These are phyloP conservation scores for Hemicentrotus pulcherrimus DNA, from an alignment of 35 echinoderm and acorn worm species.

Conservation along the genomic window DNA sequence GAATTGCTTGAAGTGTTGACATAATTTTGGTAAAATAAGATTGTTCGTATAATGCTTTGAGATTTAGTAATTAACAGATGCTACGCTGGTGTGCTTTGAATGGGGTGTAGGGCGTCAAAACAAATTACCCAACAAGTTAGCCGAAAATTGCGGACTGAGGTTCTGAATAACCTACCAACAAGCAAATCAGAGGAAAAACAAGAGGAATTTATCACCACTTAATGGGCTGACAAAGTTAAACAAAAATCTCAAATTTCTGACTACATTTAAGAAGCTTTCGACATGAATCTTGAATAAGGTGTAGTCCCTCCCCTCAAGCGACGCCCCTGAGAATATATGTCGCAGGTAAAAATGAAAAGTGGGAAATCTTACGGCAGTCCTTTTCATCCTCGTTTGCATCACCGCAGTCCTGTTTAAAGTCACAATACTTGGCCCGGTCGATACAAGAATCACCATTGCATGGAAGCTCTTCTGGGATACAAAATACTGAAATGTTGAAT, in stretches of 20 bases:
- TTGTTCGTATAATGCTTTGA: too few relatives aligned
- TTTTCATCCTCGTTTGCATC: neutral
- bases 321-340: neutral
- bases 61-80: neutral
- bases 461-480: neutral
- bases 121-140: too few relatives aligned
- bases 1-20: too few relatives aligned
- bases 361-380: neutral
- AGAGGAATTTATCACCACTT: too few relatives aligned
- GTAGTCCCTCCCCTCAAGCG: neutral
- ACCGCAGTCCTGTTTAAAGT: neutral
- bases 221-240: too few relatives aligned
- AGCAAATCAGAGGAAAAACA: too few relatives aligned
- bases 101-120: neutral
- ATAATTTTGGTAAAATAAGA: too few relatives aligned
- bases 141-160: too few relatives aligned
- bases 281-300: too few relatives aligned
- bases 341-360: neutral
- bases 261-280: too few relatives aligned
- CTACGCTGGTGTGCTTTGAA: neutral
- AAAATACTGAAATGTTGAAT: neutral
- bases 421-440: neutral
- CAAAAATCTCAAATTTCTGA: too few relatives aligned
- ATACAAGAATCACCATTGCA: conserved; percentile 8
- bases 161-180: too few relatives aligned